Evolutionary conservation across 2,797 vertebrate species (phyloP), one percentile per base, ranked within the genome.

Genomic region (Catharus ustulatus): DNA sequence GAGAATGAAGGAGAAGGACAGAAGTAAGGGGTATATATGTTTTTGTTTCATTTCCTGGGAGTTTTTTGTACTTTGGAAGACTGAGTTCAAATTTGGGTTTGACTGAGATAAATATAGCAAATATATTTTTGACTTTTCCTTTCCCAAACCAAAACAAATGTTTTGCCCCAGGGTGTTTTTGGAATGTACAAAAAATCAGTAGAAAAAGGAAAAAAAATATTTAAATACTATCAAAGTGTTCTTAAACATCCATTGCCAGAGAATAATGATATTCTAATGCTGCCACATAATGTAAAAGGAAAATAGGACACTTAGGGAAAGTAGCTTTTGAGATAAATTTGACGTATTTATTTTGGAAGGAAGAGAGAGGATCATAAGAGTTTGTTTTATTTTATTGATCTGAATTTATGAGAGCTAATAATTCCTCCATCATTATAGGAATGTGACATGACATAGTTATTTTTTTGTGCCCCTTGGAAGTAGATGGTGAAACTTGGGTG

Each of bases 101-200:
- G 91, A 93, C 94, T 84, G 91, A 96, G 94, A 91, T 82, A 90
- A 95, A 95, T 90, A 96, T 52, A 92, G 92, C 84, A 90, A 91
- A 94, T 93, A 94, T 88, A 89, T 93, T 93, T 96, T 84, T 64
- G 59, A 68, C 72, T 94, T 90, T 82, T 95, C 54, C 66, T 87
- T 84, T 87, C 48, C 67, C 68, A 87, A 95, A 90, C 71, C 68
- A 62, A 93, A 95, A 58, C 74, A 93, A 96, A 94, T 93, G 59
- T 95, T 95, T 96, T 87, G 74, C 93, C 97, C 42, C 58, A 81
- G 92, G 95, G 62, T 74, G 52, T 91, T 83, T 95, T 90, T 94
- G 69, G 93, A 91, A 81, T 45, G 42, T 89, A 81, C 71, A 77
- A 94, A 92, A 77, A 83, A 94, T 96, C 93, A 96, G 63, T 84